Percentiles rank a stretch among this genome's conserved stretches.
phyloP scores from a whole-genome alignment of 2,888 invertebrate species.

The Macrosiphum euphorbiae region DNA sequence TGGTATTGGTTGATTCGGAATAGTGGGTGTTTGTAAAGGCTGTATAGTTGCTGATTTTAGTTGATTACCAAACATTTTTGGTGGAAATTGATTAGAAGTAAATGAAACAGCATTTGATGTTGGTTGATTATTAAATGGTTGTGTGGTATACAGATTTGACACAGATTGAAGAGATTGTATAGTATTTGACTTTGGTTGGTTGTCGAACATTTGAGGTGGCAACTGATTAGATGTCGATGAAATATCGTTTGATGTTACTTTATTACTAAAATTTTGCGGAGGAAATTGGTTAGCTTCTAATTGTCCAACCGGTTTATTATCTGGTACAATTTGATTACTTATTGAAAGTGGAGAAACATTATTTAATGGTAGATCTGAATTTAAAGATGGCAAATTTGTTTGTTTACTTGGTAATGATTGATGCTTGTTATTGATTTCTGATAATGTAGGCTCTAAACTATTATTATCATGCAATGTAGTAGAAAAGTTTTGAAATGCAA shows the following conservation, averaged over 20 bases:
- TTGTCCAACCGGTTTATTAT: not conserved
- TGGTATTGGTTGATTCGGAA: not conserved
- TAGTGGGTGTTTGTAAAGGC: not conserved
- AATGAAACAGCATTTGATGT: not conserved
- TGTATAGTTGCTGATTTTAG: not conserved
- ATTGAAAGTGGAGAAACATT: not conserved
- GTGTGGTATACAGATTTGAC: not conserved
- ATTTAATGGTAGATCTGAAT: not conserved
- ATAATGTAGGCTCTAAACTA: not conserved
- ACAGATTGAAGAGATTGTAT: not conserved
- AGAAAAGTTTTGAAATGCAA: conserved; percentile 26
- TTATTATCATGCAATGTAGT: not conserved
- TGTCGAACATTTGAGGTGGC: not conserved
- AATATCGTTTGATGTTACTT: not conserved
- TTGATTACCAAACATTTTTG: conserved; percentile 16
- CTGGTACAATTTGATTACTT: conserved; percentile 10
- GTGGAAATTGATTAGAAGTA: not conserved
- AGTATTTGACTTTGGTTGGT: not conserved
- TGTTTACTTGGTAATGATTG: not conserved
- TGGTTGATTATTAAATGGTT: not conserved
- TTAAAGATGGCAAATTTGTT: not conserved
- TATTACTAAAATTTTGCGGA: not conserved
- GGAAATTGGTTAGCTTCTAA: not conserved
- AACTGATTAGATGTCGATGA: not conserved
- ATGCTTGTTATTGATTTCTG: not conserved